Base-by-base conservation (phyloP, 2,797 vertebrate species). In the Cyclopterus lumpus region DNA sequence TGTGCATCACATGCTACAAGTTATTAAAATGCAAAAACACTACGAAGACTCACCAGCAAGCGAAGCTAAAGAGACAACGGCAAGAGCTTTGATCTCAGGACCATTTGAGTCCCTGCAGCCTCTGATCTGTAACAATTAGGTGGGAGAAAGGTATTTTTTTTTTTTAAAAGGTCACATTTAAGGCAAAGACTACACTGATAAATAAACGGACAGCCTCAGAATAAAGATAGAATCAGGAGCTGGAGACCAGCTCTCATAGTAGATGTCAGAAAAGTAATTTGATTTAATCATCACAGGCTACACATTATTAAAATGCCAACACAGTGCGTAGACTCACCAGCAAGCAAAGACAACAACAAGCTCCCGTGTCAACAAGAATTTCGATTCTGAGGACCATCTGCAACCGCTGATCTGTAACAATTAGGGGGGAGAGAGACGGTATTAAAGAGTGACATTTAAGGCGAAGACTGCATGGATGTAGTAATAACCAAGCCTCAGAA, bases 191-290 rank as follows among this genome's bases (percentile, higher is more conserved):
- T 6, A 6, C 3, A 32, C 1, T 0, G 18, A 14, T 28, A 7
- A 5, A 32, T 6, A 16, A 44, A 1, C 1, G 6, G n/a, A n/a
- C n/a, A 75, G 81, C 85, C 85, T 89, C 88, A 87, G 88, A 68
- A n/a, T 24, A 44, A 54, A 82, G 73, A 4, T 77, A 8, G 85
- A 92, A 91, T 93, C 91, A 93, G 80, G 65, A 90, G 89, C 91
- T 84, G 82, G 0, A 66, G 59, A 18, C 1, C 85, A 87, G 86
- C 91, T 91, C 88, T 91, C 88, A 93, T 91, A 90, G 80, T 77
- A 93, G 91, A 88, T 91, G 92, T 93, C 93, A 93, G 93, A 93
- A 94, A 92, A 91, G 73, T 55, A 26, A 6, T 79, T 85, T 77
- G 32, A 42, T 18, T 81, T 62, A 78, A 77, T 91, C 91, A 79